Conservation (phyloP, 1,140 invertebrate species). For the Drosophila mojavensis region DNA sequence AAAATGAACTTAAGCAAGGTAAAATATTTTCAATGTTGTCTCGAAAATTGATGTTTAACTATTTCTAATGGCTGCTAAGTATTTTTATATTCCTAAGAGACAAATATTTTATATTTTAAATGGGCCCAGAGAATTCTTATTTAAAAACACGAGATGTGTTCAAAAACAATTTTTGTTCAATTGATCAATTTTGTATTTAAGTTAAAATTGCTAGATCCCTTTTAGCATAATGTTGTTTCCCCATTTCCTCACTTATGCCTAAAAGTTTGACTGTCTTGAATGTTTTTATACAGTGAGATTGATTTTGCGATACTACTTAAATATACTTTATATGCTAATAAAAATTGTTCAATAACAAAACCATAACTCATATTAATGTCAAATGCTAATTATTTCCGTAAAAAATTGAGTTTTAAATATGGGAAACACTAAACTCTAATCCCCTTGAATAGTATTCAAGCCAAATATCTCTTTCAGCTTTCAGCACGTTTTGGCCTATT, state of each 20-base stretch:
- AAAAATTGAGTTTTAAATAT: not conserved
- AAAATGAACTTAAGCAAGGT: constrained; percentile 65
- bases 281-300: too few species aligned
- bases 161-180: too few species aligned
- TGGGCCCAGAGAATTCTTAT: not conserved
- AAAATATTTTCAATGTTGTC: constrained; percentile 29
- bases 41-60: constrained; percentile 26
- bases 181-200: too few species aligned
- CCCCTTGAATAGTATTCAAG: not conserved
- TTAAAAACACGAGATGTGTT: not conserved
- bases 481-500: not conserved
- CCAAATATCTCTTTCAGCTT: constrained; percentile 1
- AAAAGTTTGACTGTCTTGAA: too few species aligned
- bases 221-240: too few species aligned
- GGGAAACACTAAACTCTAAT: constrained; percentile 12
- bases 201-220: too few species aligned
- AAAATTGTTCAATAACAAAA: too few species aligned
- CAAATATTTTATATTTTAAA: constrained; percentile 7
- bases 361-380: not conserved
- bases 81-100: constrained; percentile 15
- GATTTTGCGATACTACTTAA: too few species aligned
- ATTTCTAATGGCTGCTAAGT: constrained; percentile 56
- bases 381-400: not conserved
- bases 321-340: too few species aligned
- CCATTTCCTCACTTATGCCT: too few species aligned